Evolutionary conservation across 2,113 vertebrate genomes (phyloP), one percentile per base, ranked within the genome.

Genomic region (Thinocorus orbignyianus): DNA sequence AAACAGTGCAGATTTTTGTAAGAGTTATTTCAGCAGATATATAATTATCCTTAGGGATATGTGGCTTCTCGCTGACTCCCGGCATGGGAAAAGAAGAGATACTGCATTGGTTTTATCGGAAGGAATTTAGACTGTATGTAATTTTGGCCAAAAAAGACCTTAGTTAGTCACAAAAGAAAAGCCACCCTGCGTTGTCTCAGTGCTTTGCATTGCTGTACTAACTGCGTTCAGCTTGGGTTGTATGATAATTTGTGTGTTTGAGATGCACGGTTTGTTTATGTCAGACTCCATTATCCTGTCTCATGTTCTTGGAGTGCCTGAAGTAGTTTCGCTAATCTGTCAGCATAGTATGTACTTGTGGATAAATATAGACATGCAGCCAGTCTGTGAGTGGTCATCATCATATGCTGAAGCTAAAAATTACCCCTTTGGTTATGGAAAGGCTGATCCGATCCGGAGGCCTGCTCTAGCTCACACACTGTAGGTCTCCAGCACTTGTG

Each of bases 331-430:
- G 78, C 97, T 98, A 98, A 98, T 98, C 98, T 98, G 98, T 98
- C 98, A 98, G 98, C 98, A 98, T 98, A 98, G 97, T 98, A 98
- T 99, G 98, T 98, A 98, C 98, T 97, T 97, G 85, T 69, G 98
- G 99, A 98, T 99, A 99, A 99, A 99, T 99, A 99, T 99, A 99
- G 99, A 98, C 95, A 13, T 92, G 96, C 97, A 97, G 98, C 98
- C 98, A 98, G 98, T 97, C 96, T 78, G 98, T 92, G 97, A 98
- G 98, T 98, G 97, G 98, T 98, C 98, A 98, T 98, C 98, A 98
- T 98, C 97, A 97, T 97, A 98, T 97, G 96, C 98, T 97, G 98
- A 96, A 97, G 99, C 99, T 99, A 99, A 99, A 99, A 99, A 99
- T 99, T 98, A 97, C 98, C 96, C 95, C 98, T 97, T 98, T 98